A percentile compares a stretch with the other conserved stretches of the same genome.
phyloP scores from a whole-genome alignment of 1,140 invertebrate genomes.

The Megalonaias nervosa region DNA sequence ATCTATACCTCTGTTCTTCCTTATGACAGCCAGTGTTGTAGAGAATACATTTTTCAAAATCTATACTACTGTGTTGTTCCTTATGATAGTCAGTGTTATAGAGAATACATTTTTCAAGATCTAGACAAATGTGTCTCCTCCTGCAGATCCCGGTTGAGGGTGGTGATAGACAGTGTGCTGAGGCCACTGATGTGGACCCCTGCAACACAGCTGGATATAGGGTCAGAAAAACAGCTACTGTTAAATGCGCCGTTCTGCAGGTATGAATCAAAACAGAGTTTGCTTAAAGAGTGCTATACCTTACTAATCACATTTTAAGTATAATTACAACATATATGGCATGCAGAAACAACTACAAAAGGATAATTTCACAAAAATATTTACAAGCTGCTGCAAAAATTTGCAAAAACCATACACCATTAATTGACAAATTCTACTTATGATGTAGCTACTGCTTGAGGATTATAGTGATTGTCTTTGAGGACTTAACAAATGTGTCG shows the following conservation, averaged over 20 bases:
- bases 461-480: too few relatives aligned
- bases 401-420: too few relatives aligned
- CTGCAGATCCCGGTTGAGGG: constrained; percentile 44
- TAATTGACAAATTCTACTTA: too few relatives aligned
- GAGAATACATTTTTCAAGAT: too few relatives aligned
- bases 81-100: too few relatives aligned
- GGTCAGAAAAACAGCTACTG: constrained; percentile 51
- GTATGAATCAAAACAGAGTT: constrained; percentile 37
- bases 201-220: constrained; percentile 55
- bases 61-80: too few relatives aligned
- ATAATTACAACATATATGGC: neutral
- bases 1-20: constrained; percentile 1
- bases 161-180: constrained; percentile 43
- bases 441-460: too few relatives aligned
- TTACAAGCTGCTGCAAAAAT: too few relatives aligned
- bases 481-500: too few relatives aligned
- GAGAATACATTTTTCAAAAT: too few relatives aligned
- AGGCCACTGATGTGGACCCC: constrained; percentile 59
- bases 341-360: too few relatives aligned
- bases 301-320: neutral
- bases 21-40: constrained; percentile 34
- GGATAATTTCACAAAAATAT: too few relatives aligned
- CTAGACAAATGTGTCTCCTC: neutral
- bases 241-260: constrained; percentile 62
- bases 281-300: neutral